Evolutionary conservation across 2,888 invertebrate genomes (phyloP).

Genomic region (Linyphia triangularis): DNA sequence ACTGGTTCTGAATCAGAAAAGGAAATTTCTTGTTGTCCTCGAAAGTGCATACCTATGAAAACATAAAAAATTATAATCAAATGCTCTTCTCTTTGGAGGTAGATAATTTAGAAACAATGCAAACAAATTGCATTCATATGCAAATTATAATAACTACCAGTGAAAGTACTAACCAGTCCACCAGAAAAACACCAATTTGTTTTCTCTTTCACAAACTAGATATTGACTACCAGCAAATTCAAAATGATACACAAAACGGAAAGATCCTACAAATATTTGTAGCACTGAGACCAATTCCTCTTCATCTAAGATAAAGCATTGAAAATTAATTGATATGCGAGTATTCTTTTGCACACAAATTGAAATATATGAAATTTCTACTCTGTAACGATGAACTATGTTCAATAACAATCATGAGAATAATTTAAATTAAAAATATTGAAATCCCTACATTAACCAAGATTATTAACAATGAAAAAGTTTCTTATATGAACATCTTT

Average conservation of each 20-base stretch:
- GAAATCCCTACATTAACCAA: too few relatives aligned
- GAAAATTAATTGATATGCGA: too few relatives aligned
- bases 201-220: constrained; percentile 11
- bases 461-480: too few relatives aligned
- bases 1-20: not conserved
- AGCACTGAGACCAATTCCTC: not conserved
- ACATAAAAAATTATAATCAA: too few relatives aligned
- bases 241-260: constrained; percentile 16
- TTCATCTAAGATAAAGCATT: not conserved
- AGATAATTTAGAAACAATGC: not conserved
- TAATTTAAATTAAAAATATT: too few relatives aligned
- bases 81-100: too few relatives aligned
- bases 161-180: constrained; percentile 32
- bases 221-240: constrained; percentile 8
- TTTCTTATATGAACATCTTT: too few relatives aligned
- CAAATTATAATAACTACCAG: not conserved
- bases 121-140: not conserved
- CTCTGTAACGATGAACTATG: too few relatives aligned
- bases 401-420: too few relatives aligned
- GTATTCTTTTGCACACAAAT: too few relatives aligned
- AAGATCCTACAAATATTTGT: not conserved
- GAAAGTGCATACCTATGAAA: constrained; percentile 4
- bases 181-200: constrained; percentile 6
- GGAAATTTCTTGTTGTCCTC: constrained; percentile 2
- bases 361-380: too few relatives aligned